Base-by-base conservation (phyloP, 2,888 invertebrate species). In the Smittia aterrima region DNA sequence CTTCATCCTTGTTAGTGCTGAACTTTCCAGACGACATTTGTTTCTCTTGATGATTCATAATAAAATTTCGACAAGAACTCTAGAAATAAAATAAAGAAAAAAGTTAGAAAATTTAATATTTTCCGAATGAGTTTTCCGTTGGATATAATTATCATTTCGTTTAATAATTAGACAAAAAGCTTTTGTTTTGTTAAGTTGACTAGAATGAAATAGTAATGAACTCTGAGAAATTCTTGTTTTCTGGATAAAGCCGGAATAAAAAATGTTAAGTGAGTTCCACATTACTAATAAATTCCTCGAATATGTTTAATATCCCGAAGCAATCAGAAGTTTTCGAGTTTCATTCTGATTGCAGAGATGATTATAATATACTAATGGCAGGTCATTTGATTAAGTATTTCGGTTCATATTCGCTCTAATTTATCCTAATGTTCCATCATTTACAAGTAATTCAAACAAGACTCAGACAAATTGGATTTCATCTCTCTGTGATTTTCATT, bases 341-440 rank as follows among this genome's bases (percentile, higher is more conserved):
- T 32, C 32, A 32, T 32, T 32, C 9, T 6, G 32, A 3, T n/a
- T n/a, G n/a, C 32, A 32, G 32, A 32, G 9, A 32, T 32, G 32
- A 9, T 6, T 32, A 9, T 3, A 32, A 32, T 3, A 32, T 32
- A 32, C 32, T 32, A 58, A 24, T 9, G 64, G 25, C 64, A 25
- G 27, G 20, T 22, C 64, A 27, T 70, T 53, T 70, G 22, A 70
- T 70, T 70, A 70, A n/a, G 13, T 64, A 24, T 64, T 16, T 27
- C 25, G 41, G 41, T 68, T 27, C 53, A 27, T 54, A 70, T 70
- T 70, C 22, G n/a, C 25, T 53, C 70, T 70, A 70, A 70, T 70
- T 70, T 70, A 24, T 24, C 53, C 54, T 70, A 70, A 70, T 70
- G 53, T 25, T 54, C 20, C 41, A 58, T 58, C 58, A 22, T 58